Evolutionary conservation across 2,888 invertebrate genomes (phyloP), one percentile per base, ranked within the genome.

Genomic region (Cerastis rubricosa): DNA sequence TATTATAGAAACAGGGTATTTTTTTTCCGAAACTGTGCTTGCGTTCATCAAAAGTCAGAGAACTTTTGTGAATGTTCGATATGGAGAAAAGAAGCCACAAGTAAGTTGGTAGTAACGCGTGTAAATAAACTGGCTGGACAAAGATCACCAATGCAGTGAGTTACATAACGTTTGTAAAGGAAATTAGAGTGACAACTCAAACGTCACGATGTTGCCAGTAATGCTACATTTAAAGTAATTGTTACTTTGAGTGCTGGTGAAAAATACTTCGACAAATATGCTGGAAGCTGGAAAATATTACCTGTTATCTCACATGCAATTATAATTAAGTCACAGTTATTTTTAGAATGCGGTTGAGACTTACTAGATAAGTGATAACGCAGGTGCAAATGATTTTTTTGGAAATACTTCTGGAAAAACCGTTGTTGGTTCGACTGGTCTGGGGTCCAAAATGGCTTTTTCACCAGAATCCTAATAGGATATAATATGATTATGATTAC

Each of bases 151-250:
- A 51, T 69, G 77, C 65, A 76, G 29, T 71, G 63, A 29, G 61
- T 59, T 65, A 77, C 64, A 25, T 76, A 65, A 49, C 11, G 45
- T 82, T 79, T 82, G 82, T 71, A 3, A 19, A 79, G 54, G 25
- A 17, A 69, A 69, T 75, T 75, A 75, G 29, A 68, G 71, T 69
- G 75, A 68, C 59, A 63, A 71, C 71, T 54, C 14, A 25, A 22
- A 61, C 12, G 61, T 82, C 82, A 82, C 82, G 82, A 82, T 45
- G 25, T 59, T 3, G 69, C 67, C 51, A 35, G 59, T 74, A 59
- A 79, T 51, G 67, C 59, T 51, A 70, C 70, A 45, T 67, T 81
- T 81, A 75, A 72, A 71, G 71, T 80, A 83, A 82, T 82, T 68
- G 80, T 61, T 57, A 79, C 71, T 82, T 80, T 57, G 83, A 83